Evolutionary conservation across 2,797 vertebrate species (phyloP).

Genomic region (Rhabdophis nuchalis): DNA sequence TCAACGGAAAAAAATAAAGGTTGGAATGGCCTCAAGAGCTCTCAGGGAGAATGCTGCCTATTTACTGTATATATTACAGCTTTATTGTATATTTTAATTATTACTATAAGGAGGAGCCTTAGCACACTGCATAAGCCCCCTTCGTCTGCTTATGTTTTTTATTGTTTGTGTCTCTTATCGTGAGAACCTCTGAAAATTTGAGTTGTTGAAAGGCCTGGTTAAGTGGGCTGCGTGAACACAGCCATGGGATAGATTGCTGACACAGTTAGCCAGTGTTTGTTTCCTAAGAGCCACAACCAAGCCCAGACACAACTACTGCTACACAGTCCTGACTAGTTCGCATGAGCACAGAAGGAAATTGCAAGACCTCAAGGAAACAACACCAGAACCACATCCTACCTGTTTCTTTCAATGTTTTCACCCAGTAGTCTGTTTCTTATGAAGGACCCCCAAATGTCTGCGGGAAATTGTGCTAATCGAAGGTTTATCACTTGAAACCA

Average conservation of each 20-base stretch:
- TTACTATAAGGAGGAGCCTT: neutral
- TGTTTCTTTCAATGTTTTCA: neutral
- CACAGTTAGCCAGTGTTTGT: neutral
- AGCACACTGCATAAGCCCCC: neutral
- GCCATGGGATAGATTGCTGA: neutral
- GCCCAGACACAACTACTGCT: neutral
- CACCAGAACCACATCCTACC: neutral
- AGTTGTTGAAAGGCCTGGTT: neutral
- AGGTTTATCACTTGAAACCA: neutral
- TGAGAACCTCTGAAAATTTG: neutral
- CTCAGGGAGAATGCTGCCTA: neutral
- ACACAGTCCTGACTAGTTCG: neutral
- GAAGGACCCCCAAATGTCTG: neutral
- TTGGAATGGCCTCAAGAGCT: neutral
- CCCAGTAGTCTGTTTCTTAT: neutral
- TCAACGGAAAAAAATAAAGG: neutral
- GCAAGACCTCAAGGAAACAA: neutral
- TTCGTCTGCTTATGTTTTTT: neutral
- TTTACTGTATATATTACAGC: neutral
- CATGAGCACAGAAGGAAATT: neutral
- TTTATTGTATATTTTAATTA: neutral
- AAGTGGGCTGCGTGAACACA: neutral
- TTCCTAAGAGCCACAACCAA: neutral
- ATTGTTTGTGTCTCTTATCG: neutral
- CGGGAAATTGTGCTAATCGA: neutral